phyloP scores from a whole-genome alignment of 2,113 vertebrate species.

The Rynchops niger region DNA sequence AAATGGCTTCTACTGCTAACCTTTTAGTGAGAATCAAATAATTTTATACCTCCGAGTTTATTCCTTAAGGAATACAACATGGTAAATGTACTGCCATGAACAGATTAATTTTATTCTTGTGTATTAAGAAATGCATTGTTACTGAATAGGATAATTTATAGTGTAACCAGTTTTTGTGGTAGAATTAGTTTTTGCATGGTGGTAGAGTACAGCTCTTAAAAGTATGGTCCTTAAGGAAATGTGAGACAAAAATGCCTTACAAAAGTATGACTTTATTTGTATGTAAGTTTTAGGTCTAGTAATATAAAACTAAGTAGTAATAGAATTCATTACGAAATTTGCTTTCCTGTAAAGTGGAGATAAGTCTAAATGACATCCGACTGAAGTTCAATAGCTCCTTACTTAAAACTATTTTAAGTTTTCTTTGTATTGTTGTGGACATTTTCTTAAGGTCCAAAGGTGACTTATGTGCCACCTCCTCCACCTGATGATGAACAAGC shows the following conservation, averaged over 20 bases:
- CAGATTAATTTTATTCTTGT: neutral
- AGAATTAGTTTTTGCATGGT: neutral
- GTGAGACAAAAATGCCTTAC: neutral
- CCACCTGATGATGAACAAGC: constrained; percentile 85
- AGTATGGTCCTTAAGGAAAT: neutral
- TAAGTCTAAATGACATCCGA: neutral
- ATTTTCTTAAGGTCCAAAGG: constrained; percentile 77
- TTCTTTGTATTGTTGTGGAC: neutral
- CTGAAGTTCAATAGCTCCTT: neutral
- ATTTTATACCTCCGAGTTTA: neutral
- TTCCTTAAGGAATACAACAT: neutral
- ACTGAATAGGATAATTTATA: neutral
- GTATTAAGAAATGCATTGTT: neutral
- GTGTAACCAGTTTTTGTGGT: neutral
- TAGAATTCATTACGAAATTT: neutral
- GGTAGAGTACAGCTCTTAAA: neutral
- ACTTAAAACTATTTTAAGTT: neutral
- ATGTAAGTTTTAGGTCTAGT: neutral
- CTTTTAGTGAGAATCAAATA: neutral
- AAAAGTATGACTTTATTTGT: neutral
- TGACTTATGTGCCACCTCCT: constrained; percentile 88
- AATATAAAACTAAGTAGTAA: neutral
- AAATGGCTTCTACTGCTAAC: neutral
- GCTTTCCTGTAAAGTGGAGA: neutral
- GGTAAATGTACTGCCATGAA: neutral